Evolutionary conservation across 2,113 vertebrate genomes (phyloP), one percentile per base, ranked within the genome.

Genomic region (Lota lota): DNA sequence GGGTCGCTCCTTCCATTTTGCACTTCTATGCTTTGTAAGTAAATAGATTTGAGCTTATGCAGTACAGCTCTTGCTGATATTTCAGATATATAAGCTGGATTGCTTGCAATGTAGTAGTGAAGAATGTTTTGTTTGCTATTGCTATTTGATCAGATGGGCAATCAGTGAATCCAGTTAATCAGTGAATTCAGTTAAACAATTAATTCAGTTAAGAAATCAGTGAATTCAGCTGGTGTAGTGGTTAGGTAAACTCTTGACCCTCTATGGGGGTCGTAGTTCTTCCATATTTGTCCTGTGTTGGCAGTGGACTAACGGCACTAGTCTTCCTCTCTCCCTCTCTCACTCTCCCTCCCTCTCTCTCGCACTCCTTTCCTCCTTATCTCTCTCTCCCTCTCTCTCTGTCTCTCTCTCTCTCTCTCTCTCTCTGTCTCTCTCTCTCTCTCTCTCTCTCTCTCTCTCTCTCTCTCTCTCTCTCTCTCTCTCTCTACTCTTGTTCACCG

Each of bases 381-480:
- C 3, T 7, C 36, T 62, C 79, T 58, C 67, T 79, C 22, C 78
- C 70, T 84, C 68, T 79, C 66, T 58, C 77, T 63, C 77, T n/a
- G 68, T 61, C 63, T 54, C 28, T 79, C 36, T 68, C 12, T 82
- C n/a, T n/a, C n/a, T n/a, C n/a, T n/a, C n/a, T n/a, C n/a, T n/a
- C n/a, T n/a, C n/a, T n/a, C n/a, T n/a, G 3, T 18, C n/a, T 64
- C 78, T 60, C 69, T 79, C 36, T 82, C 22, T 61, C 15, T 22
- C 24, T 62, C 16, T 62, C 4, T 16, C 2, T 17, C 22, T 62
- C 28, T 62, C 69, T 80, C 40, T 82, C 3, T 7, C 36, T 62
- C 79, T 58, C 67, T 79, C 22, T 79, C 70, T 84, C 68, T 79
- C 66, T 58, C 77, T 63, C 77, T n/a, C 70, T 61, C 63, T 54